A percentile compares a stretch with the other conserved stretches of the same genome.
Conservation (phyloP, 2,888 invertebrate species). For the Limnephilus rhombicus region DNA sequence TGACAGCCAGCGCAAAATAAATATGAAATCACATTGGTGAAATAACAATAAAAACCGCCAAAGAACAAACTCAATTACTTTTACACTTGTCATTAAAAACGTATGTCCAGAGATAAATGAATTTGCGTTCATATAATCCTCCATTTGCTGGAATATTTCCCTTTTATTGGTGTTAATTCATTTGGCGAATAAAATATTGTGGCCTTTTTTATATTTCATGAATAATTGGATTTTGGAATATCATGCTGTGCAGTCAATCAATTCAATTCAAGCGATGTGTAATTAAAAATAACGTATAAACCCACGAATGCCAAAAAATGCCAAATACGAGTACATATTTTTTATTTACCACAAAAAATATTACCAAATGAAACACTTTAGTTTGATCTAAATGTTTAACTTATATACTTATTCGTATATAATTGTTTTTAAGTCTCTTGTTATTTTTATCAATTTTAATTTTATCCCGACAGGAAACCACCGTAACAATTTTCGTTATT, state of each 20-base stretch:
- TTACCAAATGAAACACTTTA: too few relatives aligned
- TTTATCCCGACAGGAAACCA: too few relatives aligned
- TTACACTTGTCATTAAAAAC: background rate
- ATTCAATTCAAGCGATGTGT: background rate
- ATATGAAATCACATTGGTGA: background rate
- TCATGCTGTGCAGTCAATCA: background rate
- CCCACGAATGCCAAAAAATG: background rate
- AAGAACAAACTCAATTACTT: background rate
- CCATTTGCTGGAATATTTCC: background rate
- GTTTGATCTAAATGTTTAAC: too few relatives aligned
- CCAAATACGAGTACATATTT: too few relatives aligned
- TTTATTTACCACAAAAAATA: too few relatives aligned
- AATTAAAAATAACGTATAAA: background rate
- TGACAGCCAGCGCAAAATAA: background rate
- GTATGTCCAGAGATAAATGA: background rate
- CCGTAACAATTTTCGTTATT: too few relatives aligned
- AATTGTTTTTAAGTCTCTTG: too few relatives aligned
- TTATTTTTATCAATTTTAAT: too few relatives aligned
- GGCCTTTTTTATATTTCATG: background rate
- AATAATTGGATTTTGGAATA: background rate
- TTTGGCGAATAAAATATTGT: background rate
- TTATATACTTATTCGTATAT: too few relatives aligned
- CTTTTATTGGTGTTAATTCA: background rate
- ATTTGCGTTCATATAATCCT: background rate
- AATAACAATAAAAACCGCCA: background rate